Base-by-base conservation (phyloP, 2,888 invertebrate genomes). In the Mythimna ferrago region DNA sequence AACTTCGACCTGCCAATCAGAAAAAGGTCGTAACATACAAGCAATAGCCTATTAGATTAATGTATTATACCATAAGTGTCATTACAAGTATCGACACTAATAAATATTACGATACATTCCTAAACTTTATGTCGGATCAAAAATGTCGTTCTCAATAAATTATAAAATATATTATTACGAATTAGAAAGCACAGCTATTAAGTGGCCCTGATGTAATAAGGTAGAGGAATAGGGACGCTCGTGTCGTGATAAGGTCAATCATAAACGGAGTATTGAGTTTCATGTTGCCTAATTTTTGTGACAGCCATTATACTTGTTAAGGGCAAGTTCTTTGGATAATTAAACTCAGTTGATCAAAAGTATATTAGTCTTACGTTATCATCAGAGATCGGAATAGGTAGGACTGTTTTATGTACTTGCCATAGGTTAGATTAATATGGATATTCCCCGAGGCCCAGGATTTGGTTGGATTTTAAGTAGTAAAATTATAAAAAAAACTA, bases 181-280 rank as follows among this genome's bases (percentile, higher is more conserved):
- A 86, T 88, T 87, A 87, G 90, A 90, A 90, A 88, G 87, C 85
- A 85, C 73, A 70, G 85, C 84, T 86, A 87, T 89, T 88, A 88
- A 87, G 81, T 80, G 83, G 85, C 80, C 76, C 74, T 79, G 82
- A 84, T 83, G 83, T 89, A 88, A 87, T 87, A 86, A 86, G 86
- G 83, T 85, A 78, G 77, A 76, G 73, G 71, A 82, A 73, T 71
- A 83, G 85, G 85, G 84, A 83, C 81, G 74, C 80, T 78, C 73
- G 67, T 78, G 77, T 76, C 85, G 84, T 88, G 89, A 91, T 90
- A 89, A 89, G 88, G 89, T 90, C 85, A 88, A 88, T 89, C 89
- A 88, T 86, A 90, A 87, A 88, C 84, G 68, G 83, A 73, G 82
- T 89, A 89, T 90, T 86, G 82, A 84, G 87, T 91, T 88, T 87